Base-by-base conservation (phyloP, 1,140 invertebrate species). In the Drosophila rhopaloa region DNA sequence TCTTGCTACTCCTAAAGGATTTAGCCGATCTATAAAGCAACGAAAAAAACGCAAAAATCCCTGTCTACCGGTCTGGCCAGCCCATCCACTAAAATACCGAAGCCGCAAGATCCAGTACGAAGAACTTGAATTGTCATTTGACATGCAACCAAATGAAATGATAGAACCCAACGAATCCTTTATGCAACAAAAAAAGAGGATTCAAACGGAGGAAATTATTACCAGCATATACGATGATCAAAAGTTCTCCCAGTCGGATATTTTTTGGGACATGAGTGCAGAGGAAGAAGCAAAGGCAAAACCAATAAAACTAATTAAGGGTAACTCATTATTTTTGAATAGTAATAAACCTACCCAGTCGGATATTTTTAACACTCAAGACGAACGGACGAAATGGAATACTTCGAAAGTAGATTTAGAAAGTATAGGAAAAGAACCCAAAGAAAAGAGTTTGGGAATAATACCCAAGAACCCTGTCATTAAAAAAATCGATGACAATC, bases 11-110 rank as follows among this genome's bases (percentile, higher is more conserved):
- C 19, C 32, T 14, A 48, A 16, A 27, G 16, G 13, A 19, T 7
- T 13, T 9, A 10, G 3, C 9, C 13, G 8, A 13, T 16, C 7
- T 9, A n/a, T n/a, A 0, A 29, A 13, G 19, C n/a, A 37, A 47
- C 16, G 27, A 4, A 53, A 9, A 32, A 43, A 11, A 4, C 13
- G 7, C 4, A n/a, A 13, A 14, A 40, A 5, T 6, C 19, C 14
- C 8, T 11, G 37, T 10, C n/a, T 10, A 32, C 56, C 77, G 3
- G 72, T 59, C 6, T 76, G 72, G 58, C 61, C 72, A 19, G 54
- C 37, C 37, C 61, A 59, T 63, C 48, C 61, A 6, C n/a, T 61
- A 7, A 74, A 44, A 14, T 55, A 57, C 19, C 46, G 37, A 13
- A 74, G 51, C 16, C 58, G 55, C 0, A 51, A 48, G 4, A 50